Base-by-base conservation (phyloP, 2,888 invertebrate species). In the Drosophila yooni region DNA sequence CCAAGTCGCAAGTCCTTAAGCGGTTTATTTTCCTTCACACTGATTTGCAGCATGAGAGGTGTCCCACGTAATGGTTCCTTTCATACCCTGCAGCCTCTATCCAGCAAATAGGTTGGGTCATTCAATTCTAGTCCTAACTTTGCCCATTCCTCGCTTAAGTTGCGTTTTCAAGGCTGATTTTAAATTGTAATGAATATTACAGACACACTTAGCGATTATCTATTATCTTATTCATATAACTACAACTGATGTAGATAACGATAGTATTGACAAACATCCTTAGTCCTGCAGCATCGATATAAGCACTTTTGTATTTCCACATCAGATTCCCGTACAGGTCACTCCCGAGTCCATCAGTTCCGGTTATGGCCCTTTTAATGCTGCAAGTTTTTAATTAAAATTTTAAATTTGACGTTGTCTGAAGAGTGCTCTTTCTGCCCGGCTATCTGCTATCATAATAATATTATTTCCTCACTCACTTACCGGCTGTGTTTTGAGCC, bases 1-100 rank as follows among this genome's bases (percentile, higher is more conserved):
- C 79, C 83, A 83, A 85, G 86, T 85, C 81, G 83, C 82, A 78
- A 87, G 87, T 83, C 88, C 87, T 89, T 88, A 88, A 89, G 88
- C 89, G 85, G 78, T 89, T 87, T 89, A 87, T 83, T 87, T 83
- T 88, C 36, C 75, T 80, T 89, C 81, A 80, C 88, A 87, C 89
- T 88, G 88, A 89, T 89, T 87, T 76, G 76, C 76, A 72, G 79
- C 81, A 61, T 66, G 59, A 66, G 84, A 85, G 75, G 86, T 88
- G 68, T 81, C 72, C 72, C 40, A 52, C 66, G 50, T 61, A 54
- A 36, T 25, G 18, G 31, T 38, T 21, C 6, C 31, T 57, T 48
- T n/a, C 36, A 50, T 58, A 62, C 59, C 38, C 40, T 29, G n/a
- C 6, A 27, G 11, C 18, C 6, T 27, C 52, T 29, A 0, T 13